Conservation (phyloP, 2,113 vertebrate genomes). For the Pagrus major region DNA sequence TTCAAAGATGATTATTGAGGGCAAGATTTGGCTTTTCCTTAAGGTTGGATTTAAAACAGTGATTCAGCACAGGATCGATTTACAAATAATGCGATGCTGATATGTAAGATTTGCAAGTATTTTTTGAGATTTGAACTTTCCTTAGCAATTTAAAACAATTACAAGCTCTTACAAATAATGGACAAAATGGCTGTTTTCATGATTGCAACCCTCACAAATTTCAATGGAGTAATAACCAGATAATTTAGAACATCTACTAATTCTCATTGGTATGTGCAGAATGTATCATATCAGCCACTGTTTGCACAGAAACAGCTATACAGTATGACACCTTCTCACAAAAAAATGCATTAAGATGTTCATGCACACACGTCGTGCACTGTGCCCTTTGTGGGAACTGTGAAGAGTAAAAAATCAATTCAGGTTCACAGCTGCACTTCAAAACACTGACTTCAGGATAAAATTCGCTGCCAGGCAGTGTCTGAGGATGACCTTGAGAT, state of each 20-base stretch:
- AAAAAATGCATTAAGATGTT: not conserved
- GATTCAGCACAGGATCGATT: not conserved
- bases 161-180: not conserved
- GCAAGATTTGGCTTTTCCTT: not conserved
- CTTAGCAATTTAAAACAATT: not conserved
- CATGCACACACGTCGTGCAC: not conserved
- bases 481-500: not conserved
- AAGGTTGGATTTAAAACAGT: not conserved
- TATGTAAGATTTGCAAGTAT: not conserved
- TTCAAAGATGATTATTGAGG: not conserved
- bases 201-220: not conserved
- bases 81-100: not conserved
- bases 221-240: not conserved
- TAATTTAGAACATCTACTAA: not conserved
- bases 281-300: not conserved
- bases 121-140: not conserved
- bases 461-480: not conserved
- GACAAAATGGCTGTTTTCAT: not conserved
- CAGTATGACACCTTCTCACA: not conserved
- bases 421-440: constrained; percentile 16
- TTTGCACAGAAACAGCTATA: not conserved
- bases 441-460: constrained; percentile 15
- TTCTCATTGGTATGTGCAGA: too few relatives aligned
- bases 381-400: not conserved
- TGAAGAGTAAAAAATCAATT: constrained; percentile 7